These are phyloP conservation scores for Fopius arisanus DNA, from an alignment of 1,140 invertebrate species.

Conservation along the genomic window DNA sequence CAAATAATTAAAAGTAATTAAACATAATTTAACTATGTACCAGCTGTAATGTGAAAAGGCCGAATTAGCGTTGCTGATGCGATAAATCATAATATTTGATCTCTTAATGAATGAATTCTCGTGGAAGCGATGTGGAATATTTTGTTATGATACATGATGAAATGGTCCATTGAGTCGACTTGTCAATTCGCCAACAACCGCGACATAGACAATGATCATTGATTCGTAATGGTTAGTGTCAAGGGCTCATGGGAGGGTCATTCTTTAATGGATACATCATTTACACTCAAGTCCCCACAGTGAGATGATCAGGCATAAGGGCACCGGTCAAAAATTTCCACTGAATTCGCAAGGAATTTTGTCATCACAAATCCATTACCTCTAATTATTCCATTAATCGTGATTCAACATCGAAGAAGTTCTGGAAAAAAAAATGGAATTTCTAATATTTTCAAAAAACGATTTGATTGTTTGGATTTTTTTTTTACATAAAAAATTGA, in stretches of 20 bases:
- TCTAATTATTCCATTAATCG: no score
- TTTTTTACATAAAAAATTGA: no score
- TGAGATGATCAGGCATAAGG: conserved; percentile 44
- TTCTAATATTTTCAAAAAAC: no score
- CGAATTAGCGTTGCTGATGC: conserved; percentile 59
- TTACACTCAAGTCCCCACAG: conserved; percentile 29
- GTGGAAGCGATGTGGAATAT: conserved; percentile 47
- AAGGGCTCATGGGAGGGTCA: background rate
- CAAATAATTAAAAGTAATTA: conserved; percentile 23
- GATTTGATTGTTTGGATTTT: no score
- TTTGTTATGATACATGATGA: conserved; percentile 24
- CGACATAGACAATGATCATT: background rate
- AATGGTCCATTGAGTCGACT: conserved; percentile 2
- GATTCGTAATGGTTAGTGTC: conserved; percentile 28
- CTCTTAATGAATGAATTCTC: conserved; percentile 42
- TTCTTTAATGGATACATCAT: conserved; percentile 19
- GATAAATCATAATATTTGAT: conserved; percentile 45
- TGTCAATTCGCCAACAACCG: conserved; percentile 29
- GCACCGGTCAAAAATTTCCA: no score
- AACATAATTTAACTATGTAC: conserved; percentile 29
- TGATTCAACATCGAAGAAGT: no score
- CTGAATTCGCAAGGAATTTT: no score
- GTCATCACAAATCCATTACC: no score
- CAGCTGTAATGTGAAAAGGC: conserved; percentile 43
- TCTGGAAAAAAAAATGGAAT: no score